Base-by-base conservation (phyloP, 2,113 vertebrate species). In the Pluvialis apricaria region DNA sequence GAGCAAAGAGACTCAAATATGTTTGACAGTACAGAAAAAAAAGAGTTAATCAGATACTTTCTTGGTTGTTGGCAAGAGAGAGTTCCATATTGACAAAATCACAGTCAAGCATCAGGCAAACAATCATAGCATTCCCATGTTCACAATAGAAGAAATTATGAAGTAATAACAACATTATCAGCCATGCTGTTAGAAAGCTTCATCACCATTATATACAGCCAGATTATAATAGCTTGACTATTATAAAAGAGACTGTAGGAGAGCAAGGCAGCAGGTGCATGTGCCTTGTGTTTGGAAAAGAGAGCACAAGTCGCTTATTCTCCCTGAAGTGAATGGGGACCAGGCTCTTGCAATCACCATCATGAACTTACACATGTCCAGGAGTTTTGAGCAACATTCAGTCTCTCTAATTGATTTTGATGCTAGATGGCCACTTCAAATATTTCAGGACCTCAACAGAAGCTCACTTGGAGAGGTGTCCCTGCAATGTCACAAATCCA, bases 41-140 rank as follows among this genome's bases (percentile, higher is more conserved):
- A 85, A 26, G 44, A 82, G 61, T 77, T 94, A 96, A 95, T 96
- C 54, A 90, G 84, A 80, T 90, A n/a, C 25, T 86, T 93, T 77
- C 82, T 85, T 77, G 31, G 61, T 42, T 61, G 71, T 40, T 79
- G 66, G 66, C 52, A 69, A 82, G 47, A 25, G 57, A 84, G 52
- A 87, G 60, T 34, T 70, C 45, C 21, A 9, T 82, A 91, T 93
- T 91, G 81, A 93, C 66, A 80, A 51, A 91, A 60, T 44, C 73
- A 49, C 91, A 89, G 32, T 76, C 73, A 49, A 72, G n/a, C 72
- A 57, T 60, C 87, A 69, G 75, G 62, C 62, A 96, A 94, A 90
- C 78, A 95, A 55, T 73, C 42, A 10, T 8, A 73, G 90, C 31
- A 24, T 65, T 85, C 26, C 62, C 1, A 4, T 10, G 49, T 34